Evolutionary conservation across 2,113 vertebrate species (phyloP).

Genomic region (Pyrgilauda ruficollis): DNA sequence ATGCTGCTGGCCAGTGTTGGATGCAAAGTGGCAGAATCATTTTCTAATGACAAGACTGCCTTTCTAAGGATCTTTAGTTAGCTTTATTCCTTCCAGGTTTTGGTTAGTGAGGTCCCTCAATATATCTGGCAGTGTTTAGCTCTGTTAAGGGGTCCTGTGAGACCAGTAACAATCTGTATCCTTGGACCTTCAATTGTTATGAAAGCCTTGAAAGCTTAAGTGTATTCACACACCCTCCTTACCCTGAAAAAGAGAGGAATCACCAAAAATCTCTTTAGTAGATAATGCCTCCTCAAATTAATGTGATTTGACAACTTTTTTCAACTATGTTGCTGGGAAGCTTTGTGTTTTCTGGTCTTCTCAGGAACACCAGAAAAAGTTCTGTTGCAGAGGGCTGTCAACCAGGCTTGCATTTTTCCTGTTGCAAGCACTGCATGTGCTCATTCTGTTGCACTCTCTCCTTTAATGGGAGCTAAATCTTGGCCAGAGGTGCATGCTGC

Average conservation of each 20-base stretch:
- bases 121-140: neutral
- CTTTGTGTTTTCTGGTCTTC: neutral
- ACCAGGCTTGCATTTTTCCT: neutral
- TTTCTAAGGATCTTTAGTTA: neutral
- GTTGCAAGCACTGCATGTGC: neutral
- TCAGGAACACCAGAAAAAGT: neutral
- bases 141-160: neutral
- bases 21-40: neutral
- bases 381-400: neutral
- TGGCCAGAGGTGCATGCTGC: neutral
- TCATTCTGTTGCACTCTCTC: neutral
- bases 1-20: neutral
- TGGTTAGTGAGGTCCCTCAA: neutral
- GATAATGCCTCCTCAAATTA: neutral
- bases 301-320: neutral
- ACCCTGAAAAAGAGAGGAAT: neutral
- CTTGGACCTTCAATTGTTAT: neutral
- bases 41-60: neutral
- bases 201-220: neutral
- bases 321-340: rapidly evolving
- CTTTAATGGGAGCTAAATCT: neutral
- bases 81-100: neutral
- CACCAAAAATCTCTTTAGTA: neutral
- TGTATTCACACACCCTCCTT: neutral
- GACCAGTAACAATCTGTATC: neutral